These are phyloP conservation scores for Blastomussa wellsi DNA, from an alignment of 92 coral and sea anemone genomes.

Conservation along the genomic window DNA sequence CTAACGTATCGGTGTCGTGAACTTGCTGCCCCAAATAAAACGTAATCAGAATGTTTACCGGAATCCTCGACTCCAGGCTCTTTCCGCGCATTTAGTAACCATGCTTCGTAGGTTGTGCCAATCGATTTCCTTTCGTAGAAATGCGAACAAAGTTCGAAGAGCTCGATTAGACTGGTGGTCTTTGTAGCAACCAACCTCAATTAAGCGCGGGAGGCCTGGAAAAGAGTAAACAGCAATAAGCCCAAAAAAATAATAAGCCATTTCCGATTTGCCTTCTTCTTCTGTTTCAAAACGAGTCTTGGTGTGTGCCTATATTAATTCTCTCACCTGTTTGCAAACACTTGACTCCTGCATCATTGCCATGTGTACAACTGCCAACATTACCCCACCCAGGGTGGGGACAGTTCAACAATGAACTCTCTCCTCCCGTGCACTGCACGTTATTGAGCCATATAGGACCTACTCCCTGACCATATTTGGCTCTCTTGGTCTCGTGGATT, in stretches of 20 bases:
- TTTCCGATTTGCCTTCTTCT: too few species aligned
- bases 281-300: too few species aligned
- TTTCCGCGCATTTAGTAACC: constrained; percentile 64
- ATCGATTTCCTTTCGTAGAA: constrained; percentile 46
- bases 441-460: constrained; percentile 84
- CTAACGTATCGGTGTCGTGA: too few species aligned
- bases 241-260: neutral
- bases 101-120: constrained; percentile 65
- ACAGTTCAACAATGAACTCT: constrained; percentile 57
- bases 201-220: constrained; percentile 55
- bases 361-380: constrained; percentile 67
- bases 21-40: too few species aligned
- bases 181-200: constrained; percentile 69
- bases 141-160: constrained; percentile 39
- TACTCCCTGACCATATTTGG: constrained; percentile 77
- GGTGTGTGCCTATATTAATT: neutral
- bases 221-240: neutral
- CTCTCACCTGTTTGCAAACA: constrained; percentile 76
- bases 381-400: constrained; percentile 72
- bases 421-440: constrained; percentile 70
- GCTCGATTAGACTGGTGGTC: constrained; percentile 45
- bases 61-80: constrained; percentile 61
- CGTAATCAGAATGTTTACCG: constrained; percentile 26
- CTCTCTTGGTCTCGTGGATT: constrained; percentile 72
- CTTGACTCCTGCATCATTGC: constrained; percentile 81